Evolutionary conservation across 2,797 vertebrate species (phyloP).

Genomic region (Ptychobarbus kaznakovi): DNA sequence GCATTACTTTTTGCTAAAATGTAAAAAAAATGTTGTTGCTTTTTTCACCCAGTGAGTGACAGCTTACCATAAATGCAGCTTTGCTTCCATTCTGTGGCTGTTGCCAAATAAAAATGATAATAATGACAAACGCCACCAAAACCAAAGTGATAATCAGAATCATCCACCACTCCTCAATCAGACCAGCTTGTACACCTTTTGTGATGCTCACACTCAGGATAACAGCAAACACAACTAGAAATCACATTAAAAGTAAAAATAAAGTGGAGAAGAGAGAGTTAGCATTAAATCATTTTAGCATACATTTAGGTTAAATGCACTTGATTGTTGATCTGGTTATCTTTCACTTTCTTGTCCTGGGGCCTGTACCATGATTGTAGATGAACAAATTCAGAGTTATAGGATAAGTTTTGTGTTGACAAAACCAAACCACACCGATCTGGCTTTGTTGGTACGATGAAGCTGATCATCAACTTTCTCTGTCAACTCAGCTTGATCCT

Average conservation of each 20-base stretch:
- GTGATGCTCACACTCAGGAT: conserved; percentile 73
- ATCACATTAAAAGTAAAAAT: conserved; percentile 17
- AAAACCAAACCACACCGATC: no score
- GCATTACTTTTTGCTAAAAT: conserved; percentile 7
- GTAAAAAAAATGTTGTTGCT: background rate
- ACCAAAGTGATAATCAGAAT: conserved; percentile 72
- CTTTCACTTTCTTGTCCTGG: no score
- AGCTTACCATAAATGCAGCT: conserved; percentile 83
- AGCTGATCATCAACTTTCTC: no score
- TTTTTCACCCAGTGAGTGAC: background rate
- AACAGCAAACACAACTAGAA: conserved; percentile 75
- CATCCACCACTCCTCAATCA: conserved; percentile 74
- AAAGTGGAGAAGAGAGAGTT: background rate
- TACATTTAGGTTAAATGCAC: background rate
- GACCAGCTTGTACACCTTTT: conserved; percentile 63
- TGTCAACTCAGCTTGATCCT: no score
- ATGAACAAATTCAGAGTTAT: no score
- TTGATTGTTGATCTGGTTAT: background rate
- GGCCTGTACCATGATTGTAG: no score
- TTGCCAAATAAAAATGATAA: conserved; percentile 79
- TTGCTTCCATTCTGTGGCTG: conserved; percentile 80
- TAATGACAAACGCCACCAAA: conserved; percentile 66
- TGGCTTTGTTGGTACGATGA: no score
- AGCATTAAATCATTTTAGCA: background rate
- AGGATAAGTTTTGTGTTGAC: no score